Percentiles rank a stretch among this genome's conserved stretches.
These are phyloP conservation scores for Polydrusus tereticollis DNA, from an alignment of 2,888 invertebrate genomes.

Conservation along the genomic window DNA sequence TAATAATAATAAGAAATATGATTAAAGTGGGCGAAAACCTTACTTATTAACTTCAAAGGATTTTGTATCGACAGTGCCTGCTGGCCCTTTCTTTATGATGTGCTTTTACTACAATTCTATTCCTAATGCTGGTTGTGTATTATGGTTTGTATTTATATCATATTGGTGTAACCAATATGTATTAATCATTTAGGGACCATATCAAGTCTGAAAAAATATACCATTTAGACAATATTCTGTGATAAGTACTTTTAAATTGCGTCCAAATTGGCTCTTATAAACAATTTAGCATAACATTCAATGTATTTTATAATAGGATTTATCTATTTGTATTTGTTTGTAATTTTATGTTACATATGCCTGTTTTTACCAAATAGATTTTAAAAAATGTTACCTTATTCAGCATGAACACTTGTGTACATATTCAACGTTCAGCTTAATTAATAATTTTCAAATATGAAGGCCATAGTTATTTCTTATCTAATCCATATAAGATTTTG, in stretches of 20 bases:
- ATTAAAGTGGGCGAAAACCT: no score
- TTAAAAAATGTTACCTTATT: neutral
- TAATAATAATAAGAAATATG: no score
- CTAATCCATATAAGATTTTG: no score
- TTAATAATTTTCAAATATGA: no score
- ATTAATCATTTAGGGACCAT: constrained; percentile 3
- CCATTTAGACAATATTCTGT: constrained; percentile 22
- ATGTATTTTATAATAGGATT: neutral
- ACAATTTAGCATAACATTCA: neutral
- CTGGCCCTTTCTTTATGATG: no score
- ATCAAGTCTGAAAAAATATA: constrained; percentile 24
- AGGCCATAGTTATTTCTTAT: no score
- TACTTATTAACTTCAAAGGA: no score
- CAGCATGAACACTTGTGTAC: no score
- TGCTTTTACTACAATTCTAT: no score
- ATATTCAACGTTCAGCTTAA: no score
- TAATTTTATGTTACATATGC: neutral
- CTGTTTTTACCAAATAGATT: constrained; percentile 11
- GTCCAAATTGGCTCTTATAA: constrained; percentile 12
- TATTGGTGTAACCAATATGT: neutral
- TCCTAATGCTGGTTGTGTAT: no score
- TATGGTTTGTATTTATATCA: neutral
- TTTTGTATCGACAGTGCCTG: no score
- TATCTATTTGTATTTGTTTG: neutral
- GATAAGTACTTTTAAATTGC: constrained; percentile 29